Conservation (phyloP, 2,113 vertebrate genomes). For the Malurus melanocephalus region DNA sequence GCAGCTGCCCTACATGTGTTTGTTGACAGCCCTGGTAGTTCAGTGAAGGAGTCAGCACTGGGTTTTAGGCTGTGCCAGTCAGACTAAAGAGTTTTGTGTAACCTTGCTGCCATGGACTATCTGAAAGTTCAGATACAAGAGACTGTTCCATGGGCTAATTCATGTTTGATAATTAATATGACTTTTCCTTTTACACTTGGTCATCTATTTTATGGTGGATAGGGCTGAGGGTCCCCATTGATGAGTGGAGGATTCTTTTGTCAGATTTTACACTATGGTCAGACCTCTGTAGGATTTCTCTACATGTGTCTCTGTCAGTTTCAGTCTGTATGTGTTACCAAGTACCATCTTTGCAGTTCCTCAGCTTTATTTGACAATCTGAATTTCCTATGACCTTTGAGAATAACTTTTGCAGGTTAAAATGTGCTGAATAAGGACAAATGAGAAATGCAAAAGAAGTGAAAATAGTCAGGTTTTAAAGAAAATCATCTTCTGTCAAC, state of each 20-base stretch:
- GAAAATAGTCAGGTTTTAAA: slow-evolving; percentile 22
- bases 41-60: background rate
- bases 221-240: background rate
- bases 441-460: slow-evolving; percentile 10
- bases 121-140: background rate
- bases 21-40: background rate
- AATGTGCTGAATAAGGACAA: slow-evolving; percentile 29
- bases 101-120: background rate
- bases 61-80: background rate
- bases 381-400: slow-evolving; percentile 9
- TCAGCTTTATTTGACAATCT: background rate
- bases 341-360: background rate
- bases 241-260: background rate
- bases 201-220: background rate
- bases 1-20: background rate
- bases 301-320: background rate
- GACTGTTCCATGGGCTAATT: background rate
- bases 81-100: background rate
- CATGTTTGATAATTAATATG: background rate
- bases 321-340: background rate
- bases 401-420: background rate
- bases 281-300: background rate
- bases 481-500: slow-evolving; percentile 2
- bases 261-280: background rate
- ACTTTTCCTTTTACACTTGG: background rate